Percentiles rank a stretch among this genome's conserved stretches.
Evolutionary conservation across 2,113 vertebrate genomes (phyloP).

Genomic region (Sinocyclocheilus rhinocerous): DNA sequence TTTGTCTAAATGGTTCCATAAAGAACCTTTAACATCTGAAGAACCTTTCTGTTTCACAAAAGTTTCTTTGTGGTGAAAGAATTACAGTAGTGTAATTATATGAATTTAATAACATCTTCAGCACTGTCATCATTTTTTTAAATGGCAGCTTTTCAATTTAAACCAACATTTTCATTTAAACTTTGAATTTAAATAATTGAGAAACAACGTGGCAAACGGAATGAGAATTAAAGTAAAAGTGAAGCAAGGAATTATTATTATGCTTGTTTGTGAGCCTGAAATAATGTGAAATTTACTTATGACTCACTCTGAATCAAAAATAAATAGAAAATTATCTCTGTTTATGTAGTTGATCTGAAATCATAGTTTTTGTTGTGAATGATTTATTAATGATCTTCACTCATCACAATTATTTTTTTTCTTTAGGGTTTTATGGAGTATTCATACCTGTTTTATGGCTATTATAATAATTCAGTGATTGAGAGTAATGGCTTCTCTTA

Average conservation of each 20-base stretch:
- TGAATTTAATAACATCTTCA: no score
- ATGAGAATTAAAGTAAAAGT: background rate
- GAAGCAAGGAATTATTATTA: background rate
- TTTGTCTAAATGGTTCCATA: no score
- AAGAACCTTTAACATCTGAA: no score
- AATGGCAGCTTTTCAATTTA: background rate
- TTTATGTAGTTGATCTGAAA: background rate
- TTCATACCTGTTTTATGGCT: conserved; percentile 87
- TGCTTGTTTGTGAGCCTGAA: background rate
- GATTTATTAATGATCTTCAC: background rate
- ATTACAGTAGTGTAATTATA: no score
- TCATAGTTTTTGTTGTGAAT: conserved; percentile 11
- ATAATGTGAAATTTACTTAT: background rate
- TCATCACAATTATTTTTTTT: background rate
- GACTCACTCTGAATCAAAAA: background rate
- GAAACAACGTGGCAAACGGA: background rate
- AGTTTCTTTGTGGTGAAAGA: no score
- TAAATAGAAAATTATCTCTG: background rate
- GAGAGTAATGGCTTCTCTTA: conserved; percentile 67
- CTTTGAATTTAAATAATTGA: background rate
- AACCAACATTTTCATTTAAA: background rate
- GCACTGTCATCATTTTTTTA: no score
- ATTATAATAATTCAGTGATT: conserved; percentile 75
- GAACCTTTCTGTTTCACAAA: no score
- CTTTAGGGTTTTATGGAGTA: conserved; percentile 85